Evolutionary conservation across 2,888 invertebrate species (phyloP).

Genomic region (Spilosoma lubricipeda): DNA sequence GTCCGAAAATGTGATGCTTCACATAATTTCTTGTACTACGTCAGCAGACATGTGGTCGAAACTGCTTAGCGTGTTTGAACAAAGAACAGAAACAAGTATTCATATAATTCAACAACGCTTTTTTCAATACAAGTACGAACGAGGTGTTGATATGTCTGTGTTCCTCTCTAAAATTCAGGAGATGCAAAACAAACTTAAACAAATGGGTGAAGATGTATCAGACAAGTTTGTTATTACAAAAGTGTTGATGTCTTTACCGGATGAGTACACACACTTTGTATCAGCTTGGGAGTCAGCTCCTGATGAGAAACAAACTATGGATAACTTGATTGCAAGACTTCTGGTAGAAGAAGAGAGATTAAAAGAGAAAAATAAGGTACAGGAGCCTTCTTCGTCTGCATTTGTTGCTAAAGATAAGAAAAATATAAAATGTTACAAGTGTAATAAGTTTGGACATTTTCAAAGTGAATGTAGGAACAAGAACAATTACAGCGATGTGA

Average conservation of each 20-base stretch:
- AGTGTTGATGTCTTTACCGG: conserved; percentile 1
- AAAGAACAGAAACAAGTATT: conserved; percentile 56
- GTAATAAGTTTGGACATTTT: no score
- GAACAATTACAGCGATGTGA: no score
- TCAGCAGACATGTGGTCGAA: conserved; percentile 57
- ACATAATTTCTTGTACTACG: conserved; percentile 48
- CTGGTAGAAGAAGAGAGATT: not conserved
- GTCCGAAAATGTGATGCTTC: conserved; percentile 50
- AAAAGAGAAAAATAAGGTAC: not conserved
- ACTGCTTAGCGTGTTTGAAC: conserved; percentile 53
- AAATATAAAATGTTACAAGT: no score
- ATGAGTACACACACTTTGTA: no score
- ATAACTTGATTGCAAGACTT: not conserved
- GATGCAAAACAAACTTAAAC: conserved; percentile 44
- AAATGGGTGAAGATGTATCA: conserved; percentile 26
- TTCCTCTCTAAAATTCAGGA: conserved; percentile 55
- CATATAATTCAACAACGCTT: conserved; percentile 59
- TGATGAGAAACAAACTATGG: not conserved
- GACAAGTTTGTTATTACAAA: conserved; percentile 8
- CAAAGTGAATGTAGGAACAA: no score
- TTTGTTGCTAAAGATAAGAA: no score
- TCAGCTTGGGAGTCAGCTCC: no score
- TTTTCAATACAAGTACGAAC: conserved; percentile 12
- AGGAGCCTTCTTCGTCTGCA: no score
- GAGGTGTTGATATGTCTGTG: conserved; percentile 17